A percentile compares a stretch with the other conserved stretches of the same genome.
Evolutionary conservation across 2,797 vertebrate genomes (phyloP).

Genomic region (Channallabes apus): DNA sequence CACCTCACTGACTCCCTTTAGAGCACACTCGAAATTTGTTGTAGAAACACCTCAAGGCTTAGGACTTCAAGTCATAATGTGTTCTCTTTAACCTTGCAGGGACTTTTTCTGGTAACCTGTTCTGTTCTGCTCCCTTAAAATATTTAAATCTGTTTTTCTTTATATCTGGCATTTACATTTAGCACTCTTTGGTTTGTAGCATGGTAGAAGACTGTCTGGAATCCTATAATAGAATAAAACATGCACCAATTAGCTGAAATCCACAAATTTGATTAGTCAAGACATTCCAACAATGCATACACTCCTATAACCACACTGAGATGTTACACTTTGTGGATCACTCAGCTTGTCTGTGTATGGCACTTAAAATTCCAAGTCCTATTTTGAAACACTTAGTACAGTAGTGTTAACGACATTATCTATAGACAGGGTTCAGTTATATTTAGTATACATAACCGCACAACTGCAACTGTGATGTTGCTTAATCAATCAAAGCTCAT

Average conservation of each 20-base stretch:
- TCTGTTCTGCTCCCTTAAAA: neutral
- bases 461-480: neutral
- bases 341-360: too few relatives aligned
- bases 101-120: neutral
- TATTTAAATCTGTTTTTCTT: neutral
- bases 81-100: constrained; percentile 5
- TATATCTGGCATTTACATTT: neutral
- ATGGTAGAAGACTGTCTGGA: neutral
- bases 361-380: too few relatives aligned
- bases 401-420: neutral
- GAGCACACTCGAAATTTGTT: neutral
- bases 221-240: neutral
- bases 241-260: neutral
- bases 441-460: neutral
- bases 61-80: neutral
- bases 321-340: neutral
- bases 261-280: neutral
- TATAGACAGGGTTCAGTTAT: too few relatives aligned
- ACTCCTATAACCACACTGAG: neutral
- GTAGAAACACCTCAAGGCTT: neutral
- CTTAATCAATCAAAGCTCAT: neutral
- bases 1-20: neutral
- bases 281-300: neutral
- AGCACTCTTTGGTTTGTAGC: neutral
- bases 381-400: neutral